phyloP scores from a whole-genome alignment of 2,797 vertebrate species.

The Falco novaeseelandiae region DNA sequence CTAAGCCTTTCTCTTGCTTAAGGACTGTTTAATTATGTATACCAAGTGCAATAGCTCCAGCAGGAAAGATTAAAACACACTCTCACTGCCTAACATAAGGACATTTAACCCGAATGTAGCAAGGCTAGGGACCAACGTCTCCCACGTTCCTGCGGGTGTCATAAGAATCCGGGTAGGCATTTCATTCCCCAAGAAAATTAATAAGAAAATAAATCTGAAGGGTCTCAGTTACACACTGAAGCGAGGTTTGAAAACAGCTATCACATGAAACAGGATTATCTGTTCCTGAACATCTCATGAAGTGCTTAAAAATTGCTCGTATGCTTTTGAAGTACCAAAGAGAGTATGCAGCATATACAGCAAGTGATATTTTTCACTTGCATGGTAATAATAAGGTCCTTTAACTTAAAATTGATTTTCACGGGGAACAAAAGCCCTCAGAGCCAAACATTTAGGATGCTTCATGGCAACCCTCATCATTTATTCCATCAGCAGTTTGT shows the following conservation, averaged over 20 bases:
- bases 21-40: constrained; percentile 60
- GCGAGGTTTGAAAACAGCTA: neutral
- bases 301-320: neutral
- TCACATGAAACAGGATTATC: neutral
- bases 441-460: neutral
- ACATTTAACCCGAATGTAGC: neutral
- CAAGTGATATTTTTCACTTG: neutral
- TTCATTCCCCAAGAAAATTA: neutral
- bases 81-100: neutral
- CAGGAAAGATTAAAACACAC: constrained; percentile 26
- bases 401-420: neutral
- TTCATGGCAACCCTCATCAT: neutral
- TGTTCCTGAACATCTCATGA: neutral
- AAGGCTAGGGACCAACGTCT: neutral
- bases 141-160: fast-evolving
- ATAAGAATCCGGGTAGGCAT: neutral
- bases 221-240: neutral
- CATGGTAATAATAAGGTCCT: neutral
- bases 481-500: neutral
- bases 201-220: neutral
- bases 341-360: neutral
- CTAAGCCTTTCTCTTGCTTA: constrained; percentile 10
- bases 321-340: constrained; percentile 6
- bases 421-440: neutral
- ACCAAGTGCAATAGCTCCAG: constrained; percentile 28